Conservation (phyloP, 2,888 invertebrate species). For the Dryobota labecula region DNA sequence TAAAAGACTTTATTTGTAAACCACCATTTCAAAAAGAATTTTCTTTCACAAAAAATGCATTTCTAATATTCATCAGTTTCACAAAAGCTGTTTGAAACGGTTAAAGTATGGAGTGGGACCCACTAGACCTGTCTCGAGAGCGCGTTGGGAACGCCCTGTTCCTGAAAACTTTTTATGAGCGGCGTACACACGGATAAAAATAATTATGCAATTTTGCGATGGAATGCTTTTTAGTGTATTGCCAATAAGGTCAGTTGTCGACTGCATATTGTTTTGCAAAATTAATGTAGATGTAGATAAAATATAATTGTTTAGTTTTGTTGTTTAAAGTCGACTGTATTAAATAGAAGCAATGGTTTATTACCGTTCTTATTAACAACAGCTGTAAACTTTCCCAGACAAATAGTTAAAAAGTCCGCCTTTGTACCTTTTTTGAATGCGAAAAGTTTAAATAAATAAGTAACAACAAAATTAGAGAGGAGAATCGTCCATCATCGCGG, state of each 20-base stretch:
- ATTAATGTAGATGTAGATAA: no score
- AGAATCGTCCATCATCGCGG: no score
- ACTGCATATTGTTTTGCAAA: no score
- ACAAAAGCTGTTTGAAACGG: constrained; percentile 53
- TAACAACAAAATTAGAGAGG: no score
- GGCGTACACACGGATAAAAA: not conserved
- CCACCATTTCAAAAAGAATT: not conserved
- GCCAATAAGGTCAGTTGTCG: not conserved
- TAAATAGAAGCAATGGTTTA: no score
- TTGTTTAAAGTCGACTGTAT: no score
- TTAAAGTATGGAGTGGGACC: constrained; percentile 17
- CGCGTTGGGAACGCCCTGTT: constrained; percentile 11
- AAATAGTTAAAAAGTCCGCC: no score
- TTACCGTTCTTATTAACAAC: no score
- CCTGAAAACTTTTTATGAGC: constrained; percentile 17
- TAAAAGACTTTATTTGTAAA: not conserved
- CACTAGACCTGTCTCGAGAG: constrained; percentile 63
- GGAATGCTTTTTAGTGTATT: not conserved
- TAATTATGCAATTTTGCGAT: not conserved
- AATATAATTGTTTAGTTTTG: no score
- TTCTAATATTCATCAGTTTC: constrained; percentile 31
- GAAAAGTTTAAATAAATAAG: no score
- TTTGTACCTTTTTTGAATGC: no score
- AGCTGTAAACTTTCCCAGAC: no score
- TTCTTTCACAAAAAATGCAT: constrained; percentile 21